Evolutionary conservation across 1,140 invertebrate species (phyloP).

Genomic region (Neelides sp.): DNA sequence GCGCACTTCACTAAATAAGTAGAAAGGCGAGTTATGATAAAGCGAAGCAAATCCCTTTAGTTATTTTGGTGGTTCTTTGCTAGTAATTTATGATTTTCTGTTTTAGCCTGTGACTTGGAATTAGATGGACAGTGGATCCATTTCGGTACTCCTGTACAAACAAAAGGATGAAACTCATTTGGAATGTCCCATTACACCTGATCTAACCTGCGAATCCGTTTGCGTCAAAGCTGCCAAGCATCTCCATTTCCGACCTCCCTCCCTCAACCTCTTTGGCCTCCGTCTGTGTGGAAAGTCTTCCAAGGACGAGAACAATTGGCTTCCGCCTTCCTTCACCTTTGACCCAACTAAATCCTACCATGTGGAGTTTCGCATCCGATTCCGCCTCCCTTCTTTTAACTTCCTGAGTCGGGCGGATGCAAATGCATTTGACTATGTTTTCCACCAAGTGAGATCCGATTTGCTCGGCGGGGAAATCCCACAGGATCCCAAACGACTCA

Average conservation of each 20-base stretch:
- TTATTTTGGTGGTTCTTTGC: no score
- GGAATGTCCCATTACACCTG: slow-evolving; percentile 7
- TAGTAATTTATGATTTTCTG: no score
- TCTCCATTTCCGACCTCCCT: slow-evolving; percentile 57
- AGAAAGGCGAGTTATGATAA: no score
- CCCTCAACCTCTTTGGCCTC: slow-evolving; percentile 61
- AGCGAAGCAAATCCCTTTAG: no score
- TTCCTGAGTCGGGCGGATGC: slow-evolving; percentile 53
- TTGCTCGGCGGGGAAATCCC: slow-evolving; percentile 61
- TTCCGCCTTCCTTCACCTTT: slow-evolving; percentile 45
- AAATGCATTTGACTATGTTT: slow-evolving; percentile 68
- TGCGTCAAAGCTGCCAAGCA: slow-evolving; percentile 54
- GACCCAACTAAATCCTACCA: slow-evolving; percentile 40
- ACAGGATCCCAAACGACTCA: slow-evolving; percentile 47
- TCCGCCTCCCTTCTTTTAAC: slow-evolving; percentile 51
- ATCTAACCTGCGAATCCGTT: slow-evolving; percentile 49
- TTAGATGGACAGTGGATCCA: no score
- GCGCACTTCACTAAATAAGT: no score
- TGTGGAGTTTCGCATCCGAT: slow-evolving; percentile 63
- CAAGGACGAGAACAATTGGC: slow-evolving; percentile 46
- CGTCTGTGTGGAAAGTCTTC: slow-evolving; percentile 36
- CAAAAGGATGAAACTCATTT: no score
- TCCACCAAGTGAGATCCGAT: slow-evolving; percentile 67
- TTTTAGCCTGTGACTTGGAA: no score
- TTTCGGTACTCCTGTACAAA: no score